Base-by-base conservation (phyloP, 2,888 invertebrate species). In the Drosophila sordidapex region DNA sequence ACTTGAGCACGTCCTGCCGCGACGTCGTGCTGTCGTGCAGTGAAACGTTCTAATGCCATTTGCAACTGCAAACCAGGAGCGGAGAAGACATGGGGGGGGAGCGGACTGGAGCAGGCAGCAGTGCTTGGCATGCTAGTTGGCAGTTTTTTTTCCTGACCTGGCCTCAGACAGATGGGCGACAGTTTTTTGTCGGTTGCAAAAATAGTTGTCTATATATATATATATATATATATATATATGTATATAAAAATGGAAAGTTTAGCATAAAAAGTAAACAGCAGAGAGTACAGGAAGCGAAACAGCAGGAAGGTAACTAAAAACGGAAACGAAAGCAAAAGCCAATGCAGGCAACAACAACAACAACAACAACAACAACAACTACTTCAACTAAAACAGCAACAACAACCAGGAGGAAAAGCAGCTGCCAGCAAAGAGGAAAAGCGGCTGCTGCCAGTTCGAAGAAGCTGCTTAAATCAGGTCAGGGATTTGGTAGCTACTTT, bases 201-300 rank as follows among this genome's bases (percentile, higher is more conserved):
- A 52, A 29, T 13, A 56, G 13, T 29, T 38, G 27, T 56, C 38
- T 56, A 25, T 27, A 62, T 36, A 53, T 61, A 79, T 70, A 79
- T 51, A 53, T 61, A 79, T 70, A 79, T 51, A 35, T 25, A 35
- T 15, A 35, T 35, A 25, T 35, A 35, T 53, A 31, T 27, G 38
- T 36, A 62, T 63, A 79, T 72, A 82, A 84, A 85, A 85, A 85
- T 79, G 83, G 85, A 85, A 85, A 85, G 85, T 85, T 87, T 81
- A 79, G 87, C 85, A 85, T 85, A 73, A 78, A 83, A 84, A 75
- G 70, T 70, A 72, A 56, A 63, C 54, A 52, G 58, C 35, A 38
- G 54, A 38, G 62, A 54, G 66, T 51, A 72, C 69, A 69, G 69
- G 70, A 73, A 67, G 62, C 25, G 52, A 62, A 70, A 68, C 68